Evolutionary conservation across 2,888 invertebrate genomes (phyloP).

Genomic region (Campoplex capitator): DNA sequence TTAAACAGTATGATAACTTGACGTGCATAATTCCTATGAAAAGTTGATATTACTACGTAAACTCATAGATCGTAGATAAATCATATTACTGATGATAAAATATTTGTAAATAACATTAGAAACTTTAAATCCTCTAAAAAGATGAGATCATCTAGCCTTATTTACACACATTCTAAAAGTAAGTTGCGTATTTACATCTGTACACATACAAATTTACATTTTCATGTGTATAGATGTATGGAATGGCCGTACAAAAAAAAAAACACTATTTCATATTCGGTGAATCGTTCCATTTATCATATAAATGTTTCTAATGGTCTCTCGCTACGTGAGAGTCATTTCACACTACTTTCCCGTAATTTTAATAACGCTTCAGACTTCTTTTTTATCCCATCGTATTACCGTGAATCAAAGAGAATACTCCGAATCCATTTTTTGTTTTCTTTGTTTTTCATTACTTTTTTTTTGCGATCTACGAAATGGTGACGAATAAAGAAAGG

Average conservation of each 20-base stretch:
- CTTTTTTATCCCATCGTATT: conserved; percentile 25
- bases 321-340: conserved; percentile 37
- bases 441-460: conserved; percentile 21
- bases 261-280: conserved; percentile 63
- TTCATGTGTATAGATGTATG: neutral
- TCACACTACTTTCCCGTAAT: conserved; percentile 41
- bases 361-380: conserved; percentile 42
- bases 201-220: conserved; percentile 13
- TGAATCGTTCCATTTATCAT: conserved; percentile 63
- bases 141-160: conserved; percentile 65
- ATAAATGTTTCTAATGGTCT: conserved; percentile 51
- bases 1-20: conserved; percentile 31
- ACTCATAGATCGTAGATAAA: conserved; percentile 58
- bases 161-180: conserved; percentile 53
- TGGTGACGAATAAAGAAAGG: conserved; percentile 54
- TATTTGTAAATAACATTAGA: conserved; percentile 60
- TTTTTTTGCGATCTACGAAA: conserved; percentile 45
- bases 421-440: conserved; percentile 58
- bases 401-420: conserved; percentile 61
- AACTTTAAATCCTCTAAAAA: conserved; percentile 50
- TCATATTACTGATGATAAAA: conserved; percentile 30
- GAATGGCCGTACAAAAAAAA: conserved; percentile 52
- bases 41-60: conserved; percentile 66
- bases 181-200: conserved; percentile 43
- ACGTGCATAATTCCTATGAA: conserved; percentile 53